These are phyloP conservation scores for Whitmania pigra DNA, from an alignment of 1,140 invertebrate species.

Conservation along the genomic window DNA sequence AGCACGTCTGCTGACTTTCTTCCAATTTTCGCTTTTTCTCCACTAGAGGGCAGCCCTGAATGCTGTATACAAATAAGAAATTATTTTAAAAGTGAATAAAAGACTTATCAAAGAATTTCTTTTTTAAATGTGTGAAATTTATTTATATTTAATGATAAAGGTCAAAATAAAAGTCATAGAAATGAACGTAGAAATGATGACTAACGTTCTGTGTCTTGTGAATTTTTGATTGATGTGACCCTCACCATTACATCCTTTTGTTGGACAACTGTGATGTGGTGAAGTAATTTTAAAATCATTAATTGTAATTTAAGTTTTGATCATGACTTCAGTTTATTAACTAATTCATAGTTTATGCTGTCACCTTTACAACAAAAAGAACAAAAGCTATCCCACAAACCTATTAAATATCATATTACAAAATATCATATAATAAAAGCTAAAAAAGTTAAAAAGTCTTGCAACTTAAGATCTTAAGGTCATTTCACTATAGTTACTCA, in stretches of 20 bases:
- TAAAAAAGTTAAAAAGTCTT: no score
- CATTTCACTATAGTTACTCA: no score
- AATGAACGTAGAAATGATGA: neutral
- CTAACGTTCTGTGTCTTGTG: constrained; percentile 69
- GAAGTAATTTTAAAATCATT: neutral
- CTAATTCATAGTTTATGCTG: neutral
- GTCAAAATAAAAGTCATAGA: neutral
- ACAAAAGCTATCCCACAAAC: no score
- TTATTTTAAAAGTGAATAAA: no score
- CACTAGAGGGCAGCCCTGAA: neutral
- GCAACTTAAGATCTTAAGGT: no score
- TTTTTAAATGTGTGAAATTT: neutral
- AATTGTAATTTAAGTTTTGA: neutral
- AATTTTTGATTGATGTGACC: constrained; percentile 92
- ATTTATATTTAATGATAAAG: no score
- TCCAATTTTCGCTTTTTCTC: constrained; percentile 4
- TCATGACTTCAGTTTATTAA: neutral
- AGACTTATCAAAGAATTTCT: no score
- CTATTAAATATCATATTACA: no score
- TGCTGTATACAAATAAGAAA: neutral
- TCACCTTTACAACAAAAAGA: neutral
- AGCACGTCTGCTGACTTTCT: neutral
- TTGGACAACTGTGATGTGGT: constrained; percentile 57
- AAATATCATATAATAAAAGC: no score
- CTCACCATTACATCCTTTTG: constrained; percentile 86